These are phyloP conservation scores for Chelonus formosanus DNA, from an alignment of 2,888 invertebrate genomes.

Conservation along the genomic window DNA sequence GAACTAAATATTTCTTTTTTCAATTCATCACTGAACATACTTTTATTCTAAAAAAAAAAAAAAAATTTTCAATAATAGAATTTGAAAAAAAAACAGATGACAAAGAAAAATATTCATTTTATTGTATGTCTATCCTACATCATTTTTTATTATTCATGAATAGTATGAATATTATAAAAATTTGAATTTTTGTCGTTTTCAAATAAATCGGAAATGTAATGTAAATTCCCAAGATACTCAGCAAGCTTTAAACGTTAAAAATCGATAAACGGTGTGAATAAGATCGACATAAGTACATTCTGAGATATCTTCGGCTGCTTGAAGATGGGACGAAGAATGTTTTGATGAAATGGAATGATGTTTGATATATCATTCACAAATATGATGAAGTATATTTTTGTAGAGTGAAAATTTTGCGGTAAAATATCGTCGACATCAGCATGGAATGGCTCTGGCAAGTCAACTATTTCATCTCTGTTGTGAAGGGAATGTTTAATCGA, in stretches of 20 bases:
- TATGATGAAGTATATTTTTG: constrained; percentile 25
- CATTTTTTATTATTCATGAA: too few species aligned
- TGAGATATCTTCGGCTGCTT: constrained; percentile 1
- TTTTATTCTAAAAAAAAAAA: too few species aligned
- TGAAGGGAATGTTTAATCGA: constrained; percentile 22
- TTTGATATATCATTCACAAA: constrained; percentile 21
- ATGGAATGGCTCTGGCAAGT: constrained; percentile 23
- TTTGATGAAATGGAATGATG: constrained; percentile 17
- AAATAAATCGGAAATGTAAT: too few species aligned
- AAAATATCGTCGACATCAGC: constrained; percentile 8
- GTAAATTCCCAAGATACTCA: not conserved
- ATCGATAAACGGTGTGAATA: not conserved
- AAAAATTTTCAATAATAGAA: too few species aligned
- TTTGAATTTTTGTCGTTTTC: too few species aligned
- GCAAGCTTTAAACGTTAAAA: not conserved
- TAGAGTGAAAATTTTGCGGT: not conserved
- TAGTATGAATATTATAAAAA: too few species aligned
- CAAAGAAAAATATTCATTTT: too few species aligned
- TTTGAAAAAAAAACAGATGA: too few species aligned
- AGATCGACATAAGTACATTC: constrained; percentile 4
- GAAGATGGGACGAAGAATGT: not conserved
- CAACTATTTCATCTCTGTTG: constrained; percentile 16
- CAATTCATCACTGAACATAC: too few species aligned
- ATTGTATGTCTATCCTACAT: too few species aligned
- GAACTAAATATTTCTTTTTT: too few species aligned